These are phyloP conservation scores for Amphiprion ocellaris DNA, from an alignment of 2,113 vertebrate species.

Conservation along the genomic window DNA sequence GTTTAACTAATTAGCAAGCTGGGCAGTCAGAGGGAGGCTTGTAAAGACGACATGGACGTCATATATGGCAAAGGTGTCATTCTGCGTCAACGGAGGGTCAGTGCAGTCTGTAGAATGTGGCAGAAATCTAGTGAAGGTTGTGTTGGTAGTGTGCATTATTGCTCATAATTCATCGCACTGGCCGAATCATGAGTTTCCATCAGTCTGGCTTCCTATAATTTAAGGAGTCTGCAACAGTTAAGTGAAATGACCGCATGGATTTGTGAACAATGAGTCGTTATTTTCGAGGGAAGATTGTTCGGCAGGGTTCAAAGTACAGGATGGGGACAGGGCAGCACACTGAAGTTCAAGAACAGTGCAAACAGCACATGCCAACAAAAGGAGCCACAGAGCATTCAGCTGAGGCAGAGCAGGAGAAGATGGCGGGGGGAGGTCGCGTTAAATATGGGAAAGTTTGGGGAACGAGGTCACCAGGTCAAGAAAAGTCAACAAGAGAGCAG, in stretches of 20 bases:
- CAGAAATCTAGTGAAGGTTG: neutral
- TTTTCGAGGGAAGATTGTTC: constrained; percentile 69
- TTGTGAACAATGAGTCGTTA: constrained; percentile 37
- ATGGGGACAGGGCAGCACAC: constrained; percentile 88
- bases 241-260: neutral
- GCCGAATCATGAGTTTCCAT: neutral
- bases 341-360: constrained; percentile 99
- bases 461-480: constrained; percentile 90
- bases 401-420: constrained; percentile 55
- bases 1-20: constrained; percentile 98
- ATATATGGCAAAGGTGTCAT: constrained; percentile 68
- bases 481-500: constrained; percentile 98
- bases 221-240: neutral
- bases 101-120: constrained; percentile 11
- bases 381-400: constrained; percentile 70
- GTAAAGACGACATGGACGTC: constrained; percentile 84
- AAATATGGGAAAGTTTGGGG: constrained; percentile 96
- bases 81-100: constrained; percentile 30
- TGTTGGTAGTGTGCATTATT: neutral
- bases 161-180: neutral
- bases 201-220: constrained; percentile 14
- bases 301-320: constrained; percentile 88
- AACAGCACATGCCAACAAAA: constrained; percentile 90
- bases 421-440: constrained; percentile 77
- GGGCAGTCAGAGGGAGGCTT: constrained; percentile 91